These are phyloP conservation scores for Arctocebus calabarensis DNA, from an alignment of 2,797 vertebrate genomes.

Conservation along the genomic window DNA sequence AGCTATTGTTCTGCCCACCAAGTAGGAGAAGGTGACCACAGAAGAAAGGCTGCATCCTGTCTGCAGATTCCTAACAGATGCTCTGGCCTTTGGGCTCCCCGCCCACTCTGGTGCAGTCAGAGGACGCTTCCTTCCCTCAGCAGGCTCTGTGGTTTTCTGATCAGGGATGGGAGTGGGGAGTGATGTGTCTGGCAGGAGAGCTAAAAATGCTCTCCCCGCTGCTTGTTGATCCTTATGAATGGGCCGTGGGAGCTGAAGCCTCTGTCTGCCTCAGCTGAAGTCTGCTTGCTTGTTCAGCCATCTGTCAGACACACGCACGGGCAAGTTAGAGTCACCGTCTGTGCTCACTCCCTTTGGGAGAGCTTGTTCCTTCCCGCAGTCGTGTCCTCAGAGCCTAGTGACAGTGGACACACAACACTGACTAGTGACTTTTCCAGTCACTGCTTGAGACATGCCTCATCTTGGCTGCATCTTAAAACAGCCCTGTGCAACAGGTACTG, in stretches of 20 bases:
- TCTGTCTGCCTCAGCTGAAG: constrained; percentile 43
- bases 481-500: neutral
- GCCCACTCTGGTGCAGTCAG: neutral
- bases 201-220: constrained; percentile 66
- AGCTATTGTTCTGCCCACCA: constrained; percentile 64
- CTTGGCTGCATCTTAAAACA: neutral
- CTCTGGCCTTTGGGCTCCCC: neutral
- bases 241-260: constrained; percentile 56
- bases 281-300: constrained; percentile 53
- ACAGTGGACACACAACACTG: neutral
- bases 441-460: neutral
- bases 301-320: constrained; percentile 70
- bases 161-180: neutral
- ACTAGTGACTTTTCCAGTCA: neutral
- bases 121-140: constrained; percentile 73
- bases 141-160: constrained; percentile 46
- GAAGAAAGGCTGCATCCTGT: constrained; percentile 40
- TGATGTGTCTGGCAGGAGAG: neutral
- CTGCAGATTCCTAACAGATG: neutral
- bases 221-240: constrained; percentile 58
- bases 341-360: neutral
- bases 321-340: neutral
- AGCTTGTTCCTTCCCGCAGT: neutral
- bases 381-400: neutral
- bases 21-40: constrained; percentile 72